phyloP scores from a whole-genome alignment of 2,797 vertebrate species.

The Gallinago solitaria region DNA sequence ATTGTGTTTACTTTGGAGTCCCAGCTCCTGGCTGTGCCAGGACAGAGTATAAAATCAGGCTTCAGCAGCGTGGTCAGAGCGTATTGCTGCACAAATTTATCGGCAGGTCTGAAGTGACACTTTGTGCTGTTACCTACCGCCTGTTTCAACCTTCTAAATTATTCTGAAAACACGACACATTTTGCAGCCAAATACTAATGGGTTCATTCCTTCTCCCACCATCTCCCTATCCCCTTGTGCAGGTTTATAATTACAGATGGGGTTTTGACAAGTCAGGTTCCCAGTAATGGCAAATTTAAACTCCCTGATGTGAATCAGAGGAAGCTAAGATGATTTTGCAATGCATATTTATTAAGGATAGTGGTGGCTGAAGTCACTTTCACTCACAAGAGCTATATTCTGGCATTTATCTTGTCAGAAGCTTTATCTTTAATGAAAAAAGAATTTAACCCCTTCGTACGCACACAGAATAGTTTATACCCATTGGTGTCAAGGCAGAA shows the following conservation, averaged over 20 bases:
- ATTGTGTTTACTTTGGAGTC: not conserved
- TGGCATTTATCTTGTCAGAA: constrained; percentile 11
- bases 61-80: not conserved
- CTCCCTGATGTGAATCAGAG: constrained; percentile 38
- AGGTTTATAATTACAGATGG: constrained; percentile 49
- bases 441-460: not conserved
- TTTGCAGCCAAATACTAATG: not conserved
- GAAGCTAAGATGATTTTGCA: not conserved
- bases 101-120: not conserved
- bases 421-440: constrained; percentile 14
- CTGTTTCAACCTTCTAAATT: constrained; percentile 4
- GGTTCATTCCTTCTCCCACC: not conserved
- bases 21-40: not conserved
- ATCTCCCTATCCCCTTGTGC: not conserved
- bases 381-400: constrained; percentile 11
- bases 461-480: not conserved
- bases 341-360: constrained; percentile 48
- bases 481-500: not conserved
- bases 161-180: not conserved
- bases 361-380: constrained; percentile 37
- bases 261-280: constrained; percentile 42
- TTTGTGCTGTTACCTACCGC: not conserved
- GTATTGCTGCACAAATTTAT: not conserved
- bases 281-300: constrained; percentile 57
- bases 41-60: not conserved